Base-by-base conservation (phyloP, 2,888 invertebrate species). In the Hirtodrosophila cameraria region DNA sequence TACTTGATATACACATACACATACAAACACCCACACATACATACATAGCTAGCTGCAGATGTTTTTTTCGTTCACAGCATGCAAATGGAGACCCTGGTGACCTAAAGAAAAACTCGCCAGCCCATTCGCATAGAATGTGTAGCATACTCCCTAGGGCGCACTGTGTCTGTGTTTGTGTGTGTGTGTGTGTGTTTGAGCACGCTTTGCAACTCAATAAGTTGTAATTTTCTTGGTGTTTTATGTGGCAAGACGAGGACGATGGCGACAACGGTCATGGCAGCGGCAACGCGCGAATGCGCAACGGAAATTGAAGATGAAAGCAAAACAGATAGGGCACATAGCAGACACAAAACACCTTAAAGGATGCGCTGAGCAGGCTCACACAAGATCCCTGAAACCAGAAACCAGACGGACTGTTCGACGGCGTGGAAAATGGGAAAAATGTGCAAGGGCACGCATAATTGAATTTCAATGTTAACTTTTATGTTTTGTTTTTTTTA, bases 221-320 rank as follows among this genome's bases (percentile, higher is more conserved):
- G 75, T 82, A 85, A 82, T 82, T 85, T 85, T 82, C 69, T 68
- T 63, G 67, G 64, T 53, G 61, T 78, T 75, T 81, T 73, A 78
- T 78, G 64, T 43, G 66, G 59, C 55, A 53, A 52, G 55, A 36
- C 16, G 36, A 27, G 41, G 41, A 49, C 16, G 35, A 20, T 28
- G 36, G 35, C 59, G 25, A 42, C 50, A 46, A 45, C 33, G 50
- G 49, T 28, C 25, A 42, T 20, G 36, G 33, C 52, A 48, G 36
- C 15, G 60, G 42, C 50, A 46, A 41, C 60, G 71, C 74, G 75
- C 78, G 71, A 78, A 50, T 64, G 65, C 75, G 69, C 77, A 73
- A 50, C 77, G 84, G 80, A 84, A 81, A 81, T 84, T 81, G 81
- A 78, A 81, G 85, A 81, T 84, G 82, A 74, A 81, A 81, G 82